A percentile compares a stretch with the other conserved stretches of the same genome.
These are phyloP conservation scores for Coturnix japonica DNA, from an alignment of 2,113 vertebrate genomes.

Conservation along the genomic window DNA sequence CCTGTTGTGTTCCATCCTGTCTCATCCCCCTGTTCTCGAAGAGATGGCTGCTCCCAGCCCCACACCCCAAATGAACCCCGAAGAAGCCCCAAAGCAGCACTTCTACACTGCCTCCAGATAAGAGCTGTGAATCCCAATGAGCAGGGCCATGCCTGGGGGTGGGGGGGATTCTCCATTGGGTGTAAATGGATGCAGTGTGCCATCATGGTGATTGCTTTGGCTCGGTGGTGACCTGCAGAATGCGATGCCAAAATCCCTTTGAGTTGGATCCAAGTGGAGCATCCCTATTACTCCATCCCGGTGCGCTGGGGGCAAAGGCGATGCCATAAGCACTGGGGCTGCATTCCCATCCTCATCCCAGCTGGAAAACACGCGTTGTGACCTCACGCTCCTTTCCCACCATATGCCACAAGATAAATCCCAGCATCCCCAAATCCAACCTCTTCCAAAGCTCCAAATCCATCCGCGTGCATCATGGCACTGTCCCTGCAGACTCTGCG, in stretches of 20 bases:
- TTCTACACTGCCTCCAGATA: neutral
- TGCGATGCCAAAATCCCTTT: neutral
- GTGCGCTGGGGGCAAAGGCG: neutral
- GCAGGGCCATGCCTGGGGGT: accelerated
- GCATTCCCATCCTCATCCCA: neutral
- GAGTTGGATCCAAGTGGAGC: neutral
- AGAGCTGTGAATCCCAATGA: accelerated
- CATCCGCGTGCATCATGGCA: neutral
- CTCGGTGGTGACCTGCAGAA: accelerated
- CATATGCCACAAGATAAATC: neutral
- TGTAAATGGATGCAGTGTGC: neutral
- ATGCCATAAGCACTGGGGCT: neutral
- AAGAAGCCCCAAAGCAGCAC: neutral
- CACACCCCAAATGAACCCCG: neutral
- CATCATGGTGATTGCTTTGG: accelerated
- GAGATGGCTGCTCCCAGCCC: neutral
- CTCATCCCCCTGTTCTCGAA: neutral
- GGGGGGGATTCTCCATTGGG: neutral
- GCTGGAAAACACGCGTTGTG: neutral
- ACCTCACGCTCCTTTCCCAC: neutral
- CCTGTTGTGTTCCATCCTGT: neutral
- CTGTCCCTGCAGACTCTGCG: accelerated
- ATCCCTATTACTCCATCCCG: neutral
- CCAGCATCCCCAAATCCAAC: accelerated
- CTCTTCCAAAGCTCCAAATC: neutral